These are phyloP conservation scores for Tachysurus fulvidraco DNA, from an alignment of 2,113 vertebrate genomes.

Conservation along the genomic window DNA sequence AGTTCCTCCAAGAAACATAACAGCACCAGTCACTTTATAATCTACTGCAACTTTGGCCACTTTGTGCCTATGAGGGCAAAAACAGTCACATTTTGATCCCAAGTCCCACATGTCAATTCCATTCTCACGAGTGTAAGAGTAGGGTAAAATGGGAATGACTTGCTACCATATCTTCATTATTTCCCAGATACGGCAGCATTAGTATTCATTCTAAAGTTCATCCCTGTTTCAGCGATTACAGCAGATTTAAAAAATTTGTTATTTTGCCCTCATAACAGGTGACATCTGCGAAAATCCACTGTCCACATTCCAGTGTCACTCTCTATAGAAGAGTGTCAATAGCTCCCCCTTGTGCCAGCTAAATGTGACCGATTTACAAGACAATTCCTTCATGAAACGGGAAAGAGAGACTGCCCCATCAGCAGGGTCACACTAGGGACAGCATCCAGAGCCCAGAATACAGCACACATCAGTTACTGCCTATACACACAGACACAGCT, in stretches of 20 bases:
- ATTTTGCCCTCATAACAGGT: neutral
- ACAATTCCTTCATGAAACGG: neutral
- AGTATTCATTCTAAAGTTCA: neutral
- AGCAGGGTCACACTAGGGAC: conserved; percentile 19
- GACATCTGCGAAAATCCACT: neutral
- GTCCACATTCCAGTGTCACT: neutral
- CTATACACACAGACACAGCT: neutral
- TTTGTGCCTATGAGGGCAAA: neutral
- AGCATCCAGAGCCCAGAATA: conserved; percentile 9
- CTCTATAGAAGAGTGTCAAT: neutral
- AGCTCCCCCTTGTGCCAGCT: neutral
- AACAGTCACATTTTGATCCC: neutral
- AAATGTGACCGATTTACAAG: neutral
- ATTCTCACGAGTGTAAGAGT: neutral
- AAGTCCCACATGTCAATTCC: neutral
- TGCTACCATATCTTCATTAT: neutral
- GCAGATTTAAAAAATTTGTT: neutral
- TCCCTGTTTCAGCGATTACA: neutral
- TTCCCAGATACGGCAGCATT: neutral
- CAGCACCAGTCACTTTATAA: neutral
- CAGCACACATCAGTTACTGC: neutral
- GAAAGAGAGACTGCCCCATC: neutral
- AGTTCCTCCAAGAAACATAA: neutral
- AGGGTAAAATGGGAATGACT: neutral
- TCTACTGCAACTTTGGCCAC: neutral